A percentile compares a stretch with the other conserved stretches of the same genome.
Conservation (phyloP, 2,113 vertebrate species). For the Entelurus aequoreus region DNA sequence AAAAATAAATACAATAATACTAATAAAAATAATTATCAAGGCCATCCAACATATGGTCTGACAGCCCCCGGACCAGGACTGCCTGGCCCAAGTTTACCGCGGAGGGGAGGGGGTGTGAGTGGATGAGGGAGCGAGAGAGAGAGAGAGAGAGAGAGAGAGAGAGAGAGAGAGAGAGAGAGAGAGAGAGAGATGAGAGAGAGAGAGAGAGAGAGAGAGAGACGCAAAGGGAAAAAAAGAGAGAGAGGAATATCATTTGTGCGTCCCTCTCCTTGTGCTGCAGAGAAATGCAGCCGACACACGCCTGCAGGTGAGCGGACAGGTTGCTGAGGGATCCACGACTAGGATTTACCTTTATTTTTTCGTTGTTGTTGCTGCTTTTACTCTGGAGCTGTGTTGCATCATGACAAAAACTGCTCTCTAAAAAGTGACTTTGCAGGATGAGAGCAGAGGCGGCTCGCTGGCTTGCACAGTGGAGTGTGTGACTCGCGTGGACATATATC, state of each 20-base stretch:
- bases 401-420: constrained; percentile 28
- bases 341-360: constrained; percentile 49
- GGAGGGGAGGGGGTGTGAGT: constrained; percentile 47
- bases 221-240: constrained; percentile 60
- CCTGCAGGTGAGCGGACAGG: constrained; percentile 86
- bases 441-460: constrained; percentile 40
- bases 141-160: constrained; percentile 12
- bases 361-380: background rate
- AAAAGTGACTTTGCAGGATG: constrained; percentile 47
- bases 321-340: constrained; percentile 59
- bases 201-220: constrained; percentile 47
- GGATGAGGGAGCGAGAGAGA: constrained; percentile 33
- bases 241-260: constrained; percentile 96
- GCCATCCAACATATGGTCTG: background rate
- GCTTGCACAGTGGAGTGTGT: constrained; percentile 16
- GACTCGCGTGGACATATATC: background rate
- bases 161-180: constrained; percentile 42
- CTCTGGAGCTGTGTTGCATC: constrained; percentile 35
- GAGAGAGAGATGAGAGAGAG: constrained; percentile 13
- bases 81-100: constrained; percentile 77
- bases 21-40: background rate
- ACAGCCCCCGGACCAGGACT: background rate
- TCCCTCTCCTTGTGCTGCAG: constrained; percentile 91
- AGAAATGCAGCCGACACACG: constrained; percentile 84
- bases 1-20: too few relatives aligned